Evolutionary conservation across 1,140 invertebrate genomes (phyloP).

Genomic region (Drosophila teissieri): DNA sequence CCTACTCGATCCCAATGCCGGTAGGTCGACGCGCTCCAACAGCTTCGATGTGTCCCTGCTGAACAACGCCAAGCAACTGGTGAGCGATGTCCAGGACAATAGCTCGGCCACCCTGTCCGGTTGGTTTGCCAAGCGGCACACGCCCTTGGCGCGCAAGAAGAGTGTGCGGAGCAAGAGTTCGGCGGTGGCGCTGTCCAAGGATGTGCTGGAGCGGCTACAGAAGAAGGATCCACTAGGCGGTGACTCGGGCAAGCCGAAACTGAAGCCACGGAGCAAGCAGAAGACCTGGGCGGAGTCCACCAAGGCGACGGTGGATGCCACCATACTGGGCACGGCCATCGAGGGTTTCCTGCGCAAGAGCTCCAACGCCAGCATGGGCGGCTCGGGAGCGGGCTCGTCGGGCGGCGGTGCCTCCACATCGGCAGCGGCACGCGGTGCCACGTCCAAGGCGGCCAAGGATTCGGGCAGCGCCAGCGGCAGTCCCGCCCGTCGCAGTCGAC

Average conservation of each 20-base stretch:
- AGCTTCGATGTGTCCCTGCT: conserved; percentile 92
- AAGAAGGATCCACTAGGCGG: conserved; percentile 75
- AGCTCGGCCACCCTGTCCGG: conserved; percentile 86
- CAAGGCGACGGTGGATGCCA: conserved; percentile 88
- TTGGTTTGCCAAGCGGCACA: conserved; percentile 91
- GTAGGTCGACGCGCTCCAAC: conserved; percentile 89
- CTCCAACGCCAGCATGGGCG: conserved; percentile 84
- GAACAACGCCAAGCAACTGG: conserved; percentile 85
- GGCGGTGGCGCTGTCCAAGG: conserved; percentile 85
- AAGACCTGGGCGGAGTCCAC: conserved; percentile 76
- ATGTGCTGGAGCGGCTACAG: conserved; percentile 85
- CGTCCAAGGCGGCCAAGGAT: conserved; percentile 63
- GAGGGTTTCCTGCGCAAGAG: conserved; percentile 90
- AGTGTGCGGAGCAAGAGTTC: conserved; percentile 85
- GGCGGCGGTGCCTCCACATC: conserved; percentile 74
- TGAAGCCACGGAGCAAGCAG: conserved; percentile 78
- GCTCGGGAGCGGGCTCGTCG: conserved; percentile 58
- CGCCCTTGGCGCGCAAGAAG: conserved; percentile 89
- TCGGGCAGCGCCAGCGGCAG: conserved; percentile 37
- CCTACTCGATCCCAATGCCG: conserved; percentile 77
- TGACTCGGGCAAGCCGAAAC: conserved; percentile 70
- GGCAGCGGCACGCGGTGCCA: conserved; percentile 63
- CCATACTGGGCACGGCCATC: conserved; percentile 91
- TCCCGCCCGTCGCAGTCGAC: conserved; percentile 48
- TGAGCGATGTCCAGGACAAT: conserved; percentile 84